These are phyloP conservation scores for Sycophila texana DNA, from an alignment of 2,888 invertebrate genomes.

Conservation along the genomic window DNA sequence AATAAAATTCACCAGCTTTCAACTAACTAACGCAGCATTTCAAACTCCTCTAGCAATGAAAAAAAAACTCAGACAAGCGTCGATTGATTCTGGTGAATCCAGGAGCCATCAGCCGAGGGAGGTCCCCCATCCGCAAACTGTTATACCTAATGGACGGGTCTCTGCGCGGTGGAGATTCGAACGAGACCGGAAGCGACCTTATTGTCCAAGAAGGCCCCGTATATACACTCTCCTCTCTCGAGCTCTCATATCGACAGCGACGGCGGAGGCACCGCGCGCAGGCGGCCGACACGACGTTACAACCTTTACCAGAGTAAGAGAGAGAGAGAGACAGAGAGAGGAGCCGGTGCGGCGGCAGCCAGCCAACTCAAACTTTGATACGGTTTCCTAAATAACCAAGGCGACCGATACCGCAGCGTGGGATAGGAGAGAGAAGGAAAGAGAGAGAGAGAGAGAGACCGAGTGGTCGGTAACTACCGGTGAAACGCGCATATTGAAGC, in stretches of 20 bases:
- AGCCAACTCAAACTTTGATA: conserved; percentile 72
- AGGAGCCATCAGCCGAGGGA: background rate
- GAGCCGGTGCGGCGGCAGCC: conserved; percentile 60
- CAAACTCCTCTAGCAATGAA: too few relatives aligned
- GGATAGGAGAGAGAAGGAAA: conserved; percentile 49
- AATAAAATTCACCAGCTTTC: too few relatives aligned
- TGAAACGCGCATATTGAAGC: conserved; percentile 69
- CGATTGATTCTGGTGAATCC: conserved; percentile 7
- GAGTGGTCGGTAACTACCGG: conserved; percentile 70
- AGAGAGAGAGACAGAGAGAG: conserved; percentile 48
- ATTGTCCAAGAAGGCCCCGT: conserved; percentile 63
- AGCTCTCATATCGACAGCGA: conserved; percentile 54
- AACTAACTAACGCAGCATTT: too few relatives aligned
- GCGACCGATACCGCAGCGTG: conserved; percentile 69
- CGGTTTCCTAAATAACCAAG: conserved; percentile 74
- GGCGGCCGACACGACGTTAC: too few relatives aligned
- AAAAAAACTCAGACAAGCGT: background rate
- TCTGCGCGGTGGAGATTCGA: conserved; percentile 28
- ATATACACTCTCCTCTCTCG: conserved; percentile 29
- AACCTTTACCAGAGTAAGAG: conserved; percentile 23
- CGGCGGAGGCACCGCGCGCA: background rate
- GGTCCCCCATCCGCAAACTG: conserved; percentile 21
- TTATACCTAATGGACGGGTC: conserved; percentile 34
- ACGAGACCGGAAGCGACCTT: conserved; percentile 64
- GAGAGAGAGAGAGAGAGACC: conserved; percentile 59